Conservation (phyloP, 2,888 invertebrate genomes). For the Melikaiella ostensackeni region DNA sequence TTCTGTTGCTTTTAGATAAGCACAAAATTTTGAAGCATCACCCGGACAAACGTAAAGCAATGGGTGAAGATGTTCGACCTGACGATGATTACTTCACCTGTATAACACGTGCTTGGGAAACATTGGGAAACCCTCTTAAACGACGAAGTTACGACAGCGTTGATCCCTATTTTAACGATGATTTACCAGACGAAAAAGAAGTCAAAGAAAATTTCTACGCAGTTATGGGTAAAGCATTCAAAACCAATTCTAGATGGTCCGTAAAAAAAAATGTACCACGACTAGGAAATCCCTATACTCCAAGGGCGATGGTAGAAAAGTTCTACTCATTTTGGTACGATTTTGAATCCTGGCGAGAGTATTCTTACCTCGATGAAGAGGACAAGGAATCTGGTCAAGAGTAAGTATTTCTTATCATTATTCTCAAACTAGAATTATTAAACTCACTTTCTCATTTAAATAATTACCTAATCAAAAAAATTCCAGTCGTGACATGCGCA, state of each 20-base stretch:
- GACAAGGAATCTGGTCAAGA: slow-evolving; percentile 98
- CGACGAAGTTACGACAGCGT: slow-evolving; percentile 97
- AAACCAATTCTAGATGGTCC: slow-evolving; percentile 93
- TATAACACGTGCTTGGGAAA: slow-evolving; percentile 98
- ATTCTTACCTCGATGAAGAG: slow-evolving; percentile 98
- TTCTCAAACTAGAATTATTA: slow-evolving; percentile 46
- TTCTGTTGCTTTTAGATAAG: slow-evolving; percentile 78
- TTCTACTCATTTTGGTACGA: slow-evolving; percentile 99
- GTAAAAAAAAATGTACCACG: slow-evolving; percentile 90
- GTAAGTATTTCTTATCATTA: slow-evolving; percentile 60
- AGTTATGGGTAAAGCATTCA: slow-evolving; percentile 82
- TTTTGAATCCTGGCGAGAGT: slow-evolving; percentile 99
- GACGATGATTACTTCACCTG: slow-evolving; percentile 99
- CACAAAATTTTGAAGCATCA: slow-evolving; percentile 96
- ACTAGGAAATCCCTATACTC: slow-evolving; percentile 87
- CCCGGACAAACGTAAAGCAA: slow-evolving; percentile 97
- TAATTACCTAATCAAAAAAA: neutral
- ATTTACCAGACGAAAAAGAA: slow-evolving; percentile 86
- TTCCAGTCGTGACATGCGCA: slow-evolving; percentile 90
- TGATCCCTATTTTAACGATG: slow-evolving; percentile 95
- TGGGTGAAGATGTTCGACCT: slow-evolving; percentile 90
- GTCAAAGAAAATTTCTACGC: slow-evolving; percentile 90
- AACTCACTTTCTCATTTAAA: neutral
- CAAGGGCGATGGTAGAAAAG: slow-evolving; percentile 90
- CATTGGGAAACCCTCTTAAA: slow-evolving; percentile 87